These are phyloP conservation scores for Phoenicopterus ruber DNA, from an alignment of 2,113 vertebrate genomes.

Conservation along the genomic window DNA sequence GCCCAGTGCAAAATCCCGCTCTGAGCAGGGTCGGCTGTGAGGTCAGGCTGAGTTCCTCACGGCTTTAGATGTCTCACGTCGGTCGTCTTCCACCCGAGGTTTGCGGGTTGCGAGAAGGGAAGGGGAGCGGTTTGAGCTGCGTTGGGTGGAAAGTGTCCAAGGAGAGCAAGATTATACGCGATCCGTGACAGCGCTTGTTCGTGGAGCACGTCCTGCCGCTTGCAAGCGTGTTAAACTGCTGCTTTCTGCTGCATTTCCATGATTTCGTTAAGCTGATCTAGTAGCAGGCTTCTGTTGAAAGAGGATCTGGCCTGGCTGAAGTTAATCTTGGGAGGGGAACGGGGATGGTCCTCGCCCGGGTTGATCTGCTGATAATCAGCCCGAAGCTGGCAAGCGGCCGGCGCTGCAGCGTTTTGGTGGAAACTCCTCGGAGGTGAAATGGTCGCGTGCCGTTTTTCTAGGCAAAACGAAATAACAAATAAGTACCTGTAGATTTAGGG, in stretches of 20 bases:
- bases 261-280: background rate
- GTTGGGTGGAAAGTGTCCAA: background rate
- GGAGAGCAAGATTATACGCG: background rate
- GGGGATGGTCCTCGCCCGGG: rapidly evolving
- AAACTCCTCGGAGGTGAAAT: background rate
- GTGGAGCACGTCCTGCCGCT: background rate
- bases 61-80: background rate
- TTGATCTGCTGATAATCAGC: background rate
- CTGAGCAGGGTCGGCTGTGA: rapidly evolving
- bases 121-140: background rate
- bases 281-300: background rate
- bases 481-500: background rate
- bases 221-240: background rate
- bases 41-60: rapidly evolving
- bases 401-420: background rate
- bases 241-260: background rate
- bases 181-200: background rate
- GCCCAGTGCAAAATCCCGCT: background rate
- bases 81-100: rapidly evolving
- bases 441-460: rapidly evolving
- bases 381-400: rapidly evolving
- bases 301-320: background rate
- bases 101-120: background rate
- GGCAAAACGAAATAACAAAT: background rate
- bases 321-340: background rate